These are phyloP conservation scores for Lagopus leucura DNA, from an alignment of 2,113 vertebrate genomes.

Conservation along the genomic window DNA sequence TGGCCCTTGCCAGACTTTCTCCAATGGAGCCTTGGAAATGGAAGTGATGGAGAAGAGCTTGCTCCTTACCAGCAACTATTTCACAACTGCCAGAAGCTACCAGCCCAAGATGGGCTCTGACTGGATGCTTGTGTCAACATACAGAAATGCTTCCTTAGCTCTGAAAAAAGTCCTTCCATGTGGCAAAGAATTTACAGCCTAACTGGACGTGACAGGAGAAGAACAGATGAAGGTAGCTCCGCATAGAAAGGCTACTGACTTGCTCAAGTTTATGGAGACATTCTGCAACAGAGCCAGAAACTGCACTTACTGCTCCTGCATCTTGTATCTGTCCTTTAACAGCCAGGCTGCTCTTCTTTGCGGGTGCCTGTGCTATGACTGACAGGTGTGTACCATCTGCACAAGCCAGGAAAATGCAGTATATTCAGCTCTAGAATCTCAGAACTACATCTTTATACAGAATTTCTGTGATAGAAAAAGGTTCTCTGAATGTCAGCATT, in stretches of 20 bases:
- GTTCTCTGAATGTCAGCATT: constrained; percentile 52
- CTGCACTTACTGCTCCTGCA: neutral
- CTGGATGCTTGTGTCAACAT: neutral
- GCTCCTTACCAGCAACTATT: neutral
- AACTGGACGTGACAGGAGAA: neutral
- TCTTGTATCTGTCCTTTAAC: neutral
- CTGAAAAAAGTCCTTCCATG: neutral
- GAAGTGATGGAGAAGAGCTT: neutral
- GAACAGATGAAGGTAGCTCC: accelerated
- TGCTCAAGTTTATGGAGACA: neutral
- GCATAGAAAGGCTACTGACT: accelerated
- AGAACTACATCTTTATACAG: constrained; percentile 4
- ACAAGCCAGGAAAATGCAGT: neutral
- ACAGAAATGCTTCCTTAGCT: neutral
- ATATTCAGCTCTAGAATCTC: constrained; percentile 11
- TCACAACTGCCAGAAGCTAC: neutral
- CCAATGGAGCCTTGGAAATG: neutral
- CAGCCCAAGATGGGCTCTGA: neutral
- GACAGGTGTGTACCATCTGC: neutral
- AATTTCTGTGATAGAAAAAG: constrained; percentile 44
- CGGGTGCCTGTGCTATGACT: neutral
- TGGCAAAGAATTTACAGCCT: neutral
- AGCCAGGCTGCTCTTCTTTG: neutral
- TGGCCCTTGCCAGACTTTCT: neutral
- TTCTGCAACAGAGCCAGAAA: neutral